A percentile compares a stretch with the other conserved stretches of the same genome.
These are phyloP conservation scores for Drosophila nebulosa DNA, from an alignment of 1,140 invertebrate genomes.

Conservation along the genomic window DNA sequence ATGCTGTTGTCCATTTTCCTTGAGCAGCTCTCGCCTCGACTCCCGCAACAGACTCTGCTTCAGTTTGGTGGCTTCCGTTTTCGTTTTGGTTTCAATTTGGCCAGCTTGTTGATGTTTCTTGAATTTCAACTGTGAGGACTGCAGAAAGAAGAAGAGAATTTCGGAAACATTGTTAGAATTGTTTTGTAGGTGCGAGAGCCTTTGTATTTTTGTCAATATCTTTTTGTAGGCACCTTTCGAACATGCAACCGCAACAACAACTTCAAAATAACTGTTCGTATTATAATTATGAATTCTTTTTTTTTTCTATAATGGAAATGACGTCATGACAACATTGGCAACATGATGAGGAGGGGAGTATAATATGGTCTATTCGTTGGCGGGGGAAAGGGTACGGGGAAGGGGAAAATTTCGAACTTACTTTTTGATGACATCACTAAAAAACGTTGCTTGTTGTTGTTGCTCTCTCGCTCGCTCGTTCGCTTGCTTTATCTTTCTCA, in stretches of 20 bases:
- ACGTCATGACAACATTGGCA: conserved; percentile 69
- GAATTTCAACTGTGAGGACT: conserved; percentile 31
- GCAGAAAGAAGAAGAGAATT: not conserved
- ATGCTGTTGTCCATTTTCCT: conserved; percentile 91
- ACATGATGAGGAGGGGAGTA: not conserved
- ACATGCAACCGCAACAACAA: conserved; percentile 18
- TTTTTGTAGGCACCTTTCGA: not conserved
- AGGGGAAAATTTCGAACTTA: conserved; percentile 58
- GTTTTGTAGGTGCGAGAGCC: not conserved
- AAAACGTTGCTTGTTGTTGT: conserved; percentile 62
- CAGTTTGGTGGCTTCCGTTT: conserved; percentile 79
- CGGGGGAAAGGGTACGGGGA: not conserved
- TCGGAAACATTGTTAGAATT: no score
- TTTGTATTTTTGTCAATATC: not conserved
- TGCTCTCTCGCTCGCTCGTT: conserved; percentile 56
- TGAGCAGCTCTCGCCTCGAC: conserved; percentile 71
- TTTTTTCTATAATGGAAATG: conserved; percentile 53
- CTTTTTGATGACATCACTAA: conserved; percentile 80
- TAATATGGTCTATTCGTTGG: conserved; percentile 6
- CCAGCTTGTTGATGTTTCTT: conserved; percentile 59
- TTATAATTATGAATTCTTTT: conserved; percentile 58
- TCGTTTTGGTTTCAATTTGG: conserved; percentile 65
- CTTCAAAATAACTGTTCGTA: conserved; percentile 28
- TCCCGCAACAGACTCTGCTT: conserved; percentile 77
- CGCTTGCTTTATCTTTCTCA: conserved; percentile 29